Conservation (phyloP, 2,888 invertebrate species). For the Troides aeacus region DNA sequence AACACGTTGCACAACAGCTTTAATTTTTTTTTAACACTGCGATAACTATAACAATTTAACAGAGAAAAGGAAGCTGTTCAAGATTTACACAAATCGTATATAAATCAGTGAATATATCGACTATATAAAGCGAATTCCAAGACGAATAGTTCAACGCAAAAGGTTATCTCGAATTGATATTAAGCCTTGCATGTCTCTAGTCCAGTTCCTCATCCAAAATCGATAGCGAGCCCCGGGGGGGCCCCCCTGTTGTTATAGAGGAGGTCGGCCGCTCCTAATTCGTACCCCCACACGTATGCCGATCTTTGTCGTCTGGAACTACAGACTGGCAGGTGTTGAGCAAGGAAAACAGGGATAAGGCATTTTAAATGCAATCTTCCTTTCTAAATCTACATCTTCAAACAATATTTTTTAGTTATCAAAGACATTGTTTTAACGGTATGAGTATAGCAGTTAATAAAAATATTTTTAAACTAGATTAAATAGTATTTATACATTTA, state of each 20-base stretch:
- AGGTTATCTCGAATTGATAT: slow-evolving; percentile 74
- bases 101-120: too few species aligned
- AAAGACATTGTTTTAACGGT: too few species aligned
- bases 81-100: too few species aligned
- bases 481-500: too few species aligned
- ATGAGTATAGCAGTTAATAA: too few species aligned
- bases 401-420: too few species aligned
- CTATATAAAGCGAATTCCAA: slow-evolving; percentile 5
- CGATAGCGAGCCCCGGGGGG: slow-evolving; percentile 67
- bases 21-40: too few species aligned
- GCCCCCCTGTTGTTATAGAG: slow-evolving; percentile 67
- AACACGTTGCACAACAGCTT: neutral
- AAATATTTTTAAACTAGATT: too few species aligned
- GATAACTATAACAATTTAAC: too few species aligned
- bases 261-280: slow-evolving; percentile 68
- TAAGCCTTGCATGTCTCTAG: slow-evolving; percentile 77
- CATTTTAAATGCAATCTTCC: slow-evolving; percentile 19
- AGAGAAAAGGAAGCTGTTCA: too few species aligned
- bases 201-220: slow-evolving; percentile 79
- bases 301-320: slow-evolving; percentile 59
- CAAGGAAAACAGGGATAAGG: slow-evolving; percentile 28
- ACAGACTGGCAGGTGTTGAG: slow-evolving; percentile 42
- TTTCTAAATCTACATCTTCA: too few species aligned
- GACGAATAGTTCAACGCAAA: slow-evolving; percentile 35
- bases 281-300: slow-evolving; percentile 58